Evolutionary conservation across 2,797 vertebrate species (phyloP).

Genomic region (Acestrorhynchus altus): DNA sequence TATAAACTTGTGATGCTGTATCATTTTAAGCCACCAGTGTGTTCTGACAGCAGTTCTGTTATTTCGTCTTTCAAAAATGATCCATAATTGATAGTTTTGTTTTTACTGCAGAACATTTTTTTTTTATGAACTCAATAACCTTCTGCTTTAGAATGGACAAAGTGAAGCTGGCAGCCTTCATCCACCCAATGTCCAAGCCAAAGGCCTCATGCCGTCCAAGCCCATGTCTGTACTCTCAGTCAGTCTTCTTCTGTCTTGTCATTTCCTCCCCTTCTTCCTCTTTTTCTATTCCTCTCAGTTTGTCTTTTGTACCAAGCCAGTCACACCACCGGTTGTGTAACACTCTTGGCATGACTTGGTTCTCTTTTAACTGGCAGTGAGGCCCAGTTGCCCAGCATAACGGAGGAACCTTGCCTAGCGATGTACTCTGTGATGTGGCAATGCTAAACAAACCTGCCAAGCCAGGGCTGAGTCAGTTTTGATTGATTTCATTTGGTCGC

Average conservation of each 20-base stretch:
- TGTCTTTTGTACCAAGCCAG: slow-evolving; percentile 58
- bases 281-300: slow-evolving; percentile 43
- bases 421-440: slow-evolving; percentile 3
- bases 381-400: slow-evolving; percentile 66
- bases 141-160: neutral
- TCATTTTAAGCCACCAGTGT: too few species aligned
- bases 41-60: too few species aligned
- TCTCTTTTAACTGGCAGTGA: slow-evolving; percentile 67
- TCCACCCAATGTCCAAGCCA: neutral
- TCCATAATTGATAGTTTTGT: too few species aligned
- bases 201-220: neutral
- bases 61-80: too few species aligned
- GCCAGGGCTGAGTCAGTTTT: too few species aligned
- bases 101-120: too few species aligned
- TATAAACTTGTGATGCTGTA: too few species aligned
- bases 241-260: neutral
- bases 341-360: slow-evolving; percentile 67
- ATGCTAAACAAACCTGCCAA: neutral
- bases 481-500: too few species aligned
- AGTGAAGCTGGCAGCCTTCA: neutral
- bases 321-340: slow-evolving; percentile 73
- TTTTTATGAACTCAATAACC: neutral
- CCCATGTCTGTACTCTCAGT: neutral
- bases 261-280: neutral
- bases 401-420: slow-evolving; percentile 47